Conservation (phyloP, 2,113 vertebrate genomes). For the Psammodynastes pulverulentus region DNA sequence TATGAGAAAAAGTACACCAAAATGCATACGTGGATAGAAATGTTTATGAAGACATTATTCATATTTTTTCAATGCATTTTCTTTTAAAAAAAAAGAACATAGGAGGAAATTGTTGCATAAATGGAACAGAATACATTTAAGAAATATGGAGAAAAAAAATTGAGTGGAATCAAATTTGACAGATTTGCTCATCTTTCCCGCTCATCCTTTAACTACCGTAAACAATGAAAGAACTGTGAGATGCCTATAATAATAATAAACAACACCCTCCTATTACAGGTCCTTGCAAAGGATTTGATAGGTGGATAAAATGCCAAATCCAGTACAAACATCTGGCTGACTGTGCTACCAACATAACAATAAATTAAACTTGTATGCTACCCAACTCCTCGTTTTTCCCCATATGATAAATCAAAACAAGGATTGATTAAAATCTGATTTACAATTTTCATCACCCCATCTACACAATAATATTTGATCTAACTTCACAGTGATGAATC, state of each 20-base stretch:
- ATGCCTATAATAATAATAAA: background rate
- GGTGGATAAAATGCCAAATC: background rate
- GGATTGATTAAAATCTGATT: background rate
- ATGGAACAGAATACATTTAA: background rate
- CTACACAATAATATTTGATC: background rate
- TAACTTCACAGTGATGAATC: background rate
- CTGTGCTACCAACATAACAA: background rate
- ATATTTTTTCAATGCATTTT: background rate
- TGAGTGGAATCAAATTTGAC: background rate
- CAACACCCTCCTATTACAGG: background rate
- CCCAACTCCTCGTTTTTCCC: background rate
- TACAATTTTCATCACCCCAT: background rate
- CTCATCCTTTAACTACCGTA: background rate
- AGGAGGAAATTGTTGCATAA: background rate
- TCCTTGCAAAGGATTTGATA: background rate
- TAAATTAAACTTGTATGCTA: background rate
- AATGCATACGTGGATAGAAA: background rate
- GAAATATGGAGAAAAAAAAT: background rate
- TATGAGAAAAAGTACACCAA: background rate
- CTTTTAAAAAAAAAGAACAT: background rate
- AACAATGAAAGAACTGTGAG: background rate
- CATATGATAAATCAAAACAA: background rate
- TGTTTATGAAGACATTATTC: background rate
- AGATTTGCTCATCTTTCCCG: background rate
- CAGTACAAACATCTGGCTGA: background rate